Conservation (phyloP, 2,888 invertebrate genomes). For the Nomada ferruginata region DNA sequence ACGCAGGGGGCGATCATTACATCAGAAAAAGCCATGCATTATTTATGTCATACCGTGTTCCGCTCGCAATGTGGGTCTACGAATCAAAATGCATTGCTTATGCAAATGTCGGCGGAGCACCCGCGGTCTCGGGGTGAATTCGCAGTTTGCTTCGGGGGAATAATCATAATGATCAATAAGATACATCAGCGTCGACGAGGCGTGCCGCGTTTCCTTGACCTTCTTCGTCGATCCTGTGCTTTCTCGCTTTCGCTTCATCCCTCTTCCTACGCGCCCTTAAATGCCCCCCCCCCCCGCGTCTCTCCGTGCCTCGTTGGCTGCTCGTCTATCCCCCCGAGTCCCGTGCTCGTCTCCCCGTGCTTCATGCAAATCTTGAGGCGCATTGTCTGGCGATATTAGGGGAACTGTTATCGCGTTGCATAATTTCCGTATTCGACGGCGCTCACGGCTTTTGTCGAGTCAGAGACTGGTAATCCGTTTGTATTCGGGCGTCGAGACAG, state of each 20-base stretch:
- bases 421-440: constrained; percentile 70
- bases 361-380: constrained; percentile 71
- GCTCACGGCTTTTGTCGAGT: constrained; percentile 55
- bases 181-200: constrained; percentile 71
- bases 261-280: neutral
- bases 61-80: constrained; percentile 75
- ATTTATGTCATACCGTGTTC: constrained; percentile 80
- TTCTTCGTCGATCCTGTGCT: constrained; percentile 3
- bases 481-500: constrained; percentile 57
- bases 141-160: constrained; percentile 73
- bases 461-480: constrained; percentile 64
- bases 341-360: constrained; percentile 27
- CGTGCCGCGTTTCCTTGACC: constrained; percentile 49
- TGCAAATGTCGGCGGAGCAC: constrained; percentile 81
- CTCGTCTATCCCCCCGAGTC: neutral
- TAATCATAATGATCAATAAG: constrained; percentile 80
- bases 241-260: neutral
- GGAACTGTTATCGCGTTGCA: constrained; percentile 73
- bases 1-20: constrained; percentile 74
- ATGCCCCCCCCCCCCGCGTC: neutral
- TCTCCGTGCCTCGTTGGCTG: neutral
- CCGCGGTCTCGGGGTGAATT: constrained; percentile 72
- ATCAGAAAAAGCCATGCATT: constrained; percentile 76
- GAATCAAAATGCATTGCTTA: constrained; percentile 84
- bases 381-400: constrained; percentile 73